These are phyloP conservation scores for Diachasma alloeum DNA, from an alignment of 1,140 invertebrate genomes.

Conservation along the genomic window DNA sequence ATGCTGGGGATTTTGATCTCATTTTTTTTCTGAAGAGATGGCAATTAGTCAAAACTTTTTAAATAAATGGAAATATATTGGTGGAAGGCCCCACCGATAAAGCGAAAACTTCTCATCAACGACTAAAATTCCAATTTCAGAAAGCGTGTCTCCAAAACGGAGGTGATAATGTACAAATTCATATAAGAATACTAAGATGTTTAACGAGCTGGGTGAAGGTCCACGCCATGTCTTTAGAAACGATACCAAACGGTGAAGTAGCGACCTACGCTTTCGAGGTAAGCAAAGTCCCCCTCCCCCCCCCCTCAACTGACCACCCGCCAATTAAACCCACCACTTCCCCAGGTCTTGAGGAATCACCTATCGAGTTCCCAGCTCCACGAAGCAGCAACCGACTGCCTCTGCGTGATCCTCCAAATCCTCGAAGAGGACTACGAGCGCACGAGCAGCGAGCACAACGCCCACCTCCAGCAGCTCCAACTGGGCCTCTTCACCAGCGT, in stretches of 20 bases:
- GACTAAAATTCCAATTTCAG: slow-evolving; percentile 47
- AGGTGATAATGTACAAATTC: slow-evolving; percentile 66
- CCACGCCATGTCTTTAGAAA: slow-evolving; percentile 73
- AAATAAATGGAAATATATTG: no score
- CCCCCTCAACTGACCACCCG: neutral
- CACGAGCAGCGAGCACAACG: slow-evolving; percentile 53
- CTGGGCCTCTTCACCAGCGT: slow-evolving; percentile 80
- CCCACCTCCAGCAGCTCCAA: slow-evolving; percentile 73
- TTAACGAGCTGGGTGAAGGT: slow-evolving; percentile 84
- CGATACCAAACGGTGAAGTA: slow-evolving; percentile 74
- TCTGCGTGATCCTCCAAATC: slow-evolving; percentile 84
- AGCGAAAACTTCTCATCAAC: no score
- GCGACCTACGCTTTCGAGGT: slow-evolving; percentile 75
- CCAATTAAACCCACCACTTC: no score
- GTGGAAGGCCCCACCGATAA: no score
- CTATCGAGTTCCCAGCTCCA: slow-evolving; percentile 78
- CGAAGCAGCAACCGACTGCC: slow-evolving; percentile 89
- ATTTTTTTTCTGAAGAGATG: no score
- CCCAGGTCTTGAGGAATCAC: slow-evolving; percentile 69
- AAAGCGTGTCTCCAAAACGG: slow-evolving; percentile 74
- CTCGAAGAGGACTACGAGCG: slow-evolving; percentile 78
- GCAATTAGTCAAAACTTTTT: no score
- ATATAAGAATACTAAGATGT: slow-evolving; percentile 75
- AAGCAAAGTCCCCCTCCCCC: slow-evolving; percentile 8
- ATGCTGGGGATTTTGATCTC: no score